These are phyloP conservation scores for Parasteatoda lunata DNA, from an alignment of 2,888 invertebrate species.

Conservation along the genomic window DNA sequence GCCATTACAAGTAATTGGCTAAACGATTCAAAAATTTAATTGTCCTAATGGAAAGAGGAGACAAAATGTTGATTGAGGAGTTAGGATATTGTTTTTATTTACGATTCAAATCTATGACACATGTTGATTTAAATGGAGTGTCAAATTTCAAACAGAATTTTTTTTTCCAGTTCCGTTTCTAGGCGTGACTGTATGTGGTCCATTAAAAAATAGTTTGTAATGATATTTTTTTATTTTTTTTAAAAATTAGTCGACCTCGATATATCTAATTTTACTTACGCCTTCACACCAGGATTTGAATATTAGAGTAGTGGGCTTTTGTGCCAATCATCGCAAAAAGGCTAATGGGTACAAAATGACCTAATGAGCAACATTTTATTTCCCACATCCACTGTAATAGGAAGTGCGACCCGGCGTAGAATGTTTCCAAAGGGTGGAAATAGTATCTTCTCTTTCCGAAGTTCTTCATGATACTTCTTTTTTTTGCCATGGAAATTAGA, in stretches of 20 bases:
- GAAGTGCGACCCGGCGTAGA: conserved; percentile 40
- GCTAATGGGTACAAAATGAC: conserved; percentile 34
- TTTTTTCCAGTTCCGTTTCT: too few species aligned
- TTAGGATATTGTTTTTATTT: too few species aligned
- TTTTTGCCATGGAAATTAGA: neutral
- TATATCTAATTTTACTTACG: conserved; percentile 42
- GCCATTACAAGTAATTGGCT: too few species aligned
- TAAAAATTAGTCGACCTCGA: conserved; percentile 26
- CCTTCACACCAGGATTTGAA: conserved; percentile 48
- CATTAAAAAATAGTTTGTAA: too few species aligned
- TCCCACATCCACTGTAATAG: conserved; percentile 33
- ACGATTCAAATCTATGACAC: too few species aligned
- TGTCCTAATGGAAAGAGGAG: too few species aligned
- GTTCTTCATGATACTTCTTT: conserved; percentile 3
- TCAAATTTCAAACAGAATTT: too few species aligned
- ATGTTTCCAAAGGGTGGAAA: neutral
- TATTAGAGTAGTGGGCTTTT: conserved; percentile 56
- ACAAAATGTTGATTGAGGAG: too few species aligned
- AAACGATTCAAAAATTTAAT: too few species aligned
- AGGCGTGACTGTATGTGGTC: too few species aligned
- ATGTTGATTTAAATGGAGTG: too few species aligned
- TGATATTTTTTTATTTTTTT: too few species aligned
- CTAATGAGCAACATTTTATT: conserved; percentile 9
- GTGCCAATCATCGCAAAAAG: conserved; percentile 39
- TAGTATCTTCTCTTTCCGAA: neutral